Evolutionary conservation across 2,888 invertebrate species (phyloP), one percentile per base, ranked within the genome.

Genomic region (Drosophila parthenogenetica): DNA sequence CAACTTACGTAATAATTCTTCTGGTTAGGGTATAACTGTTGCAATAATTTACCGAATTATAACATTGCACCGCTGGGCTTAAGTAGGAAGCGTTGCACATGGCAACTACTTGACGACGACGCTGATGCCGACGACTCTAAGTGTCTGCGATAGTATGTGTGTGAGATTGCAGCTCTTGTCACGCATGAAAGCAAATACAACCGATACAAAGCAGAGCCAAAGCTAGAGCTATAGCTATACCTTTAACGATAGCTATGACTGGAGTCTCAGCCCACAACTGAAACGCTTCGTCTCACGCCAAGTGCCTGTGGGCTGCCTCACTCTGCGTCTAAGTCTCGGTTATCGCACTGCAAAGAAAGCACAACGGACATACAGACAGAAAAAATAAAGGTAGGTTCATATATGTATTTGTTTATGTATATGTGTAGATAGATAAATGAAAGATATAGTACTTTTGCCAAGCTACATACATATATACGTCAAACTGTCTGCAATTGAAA

Each of bases 401-500:
- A 35, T 35, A 35, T 13, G 8, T 32, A 32, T 11, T 11, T 22
- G 22, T 22, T 22, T 58, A 72, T 62, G 65, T 71, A 60, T 57
- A 59, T 73, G 80, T 66, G 80, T 69, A 69, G 69, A 80, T 84
- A 84, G 83, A 85, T 83, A 81, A 83, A 82, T 85, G 74, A 85
- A 82, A 85, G 85, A 85, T 83, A 85, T 83, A 83, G 85, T 82
- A 85, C 83, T 67, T 69, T 69, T 70, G 79, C 78, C 78, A 51
- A 22, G 77, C 75, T 70, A 69, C 76, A 42, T 70, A 69, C 76
- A 42, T 14, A 39, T 35, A 83, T 76, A 83, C 83, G 85, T 85
- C 83, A 83, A 84, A 71, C 82, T 83, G 86, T 81, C 81, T 85
- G 81, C 84, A 85, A 85, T 86, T 85, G 84, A 85, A 85, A 85